Evolutionary conservation across 2,888 invertebrate species (phyloP), one percentile per base, ranked within the genome.

Genomic region (Phaedon cochleariae): DNA sequence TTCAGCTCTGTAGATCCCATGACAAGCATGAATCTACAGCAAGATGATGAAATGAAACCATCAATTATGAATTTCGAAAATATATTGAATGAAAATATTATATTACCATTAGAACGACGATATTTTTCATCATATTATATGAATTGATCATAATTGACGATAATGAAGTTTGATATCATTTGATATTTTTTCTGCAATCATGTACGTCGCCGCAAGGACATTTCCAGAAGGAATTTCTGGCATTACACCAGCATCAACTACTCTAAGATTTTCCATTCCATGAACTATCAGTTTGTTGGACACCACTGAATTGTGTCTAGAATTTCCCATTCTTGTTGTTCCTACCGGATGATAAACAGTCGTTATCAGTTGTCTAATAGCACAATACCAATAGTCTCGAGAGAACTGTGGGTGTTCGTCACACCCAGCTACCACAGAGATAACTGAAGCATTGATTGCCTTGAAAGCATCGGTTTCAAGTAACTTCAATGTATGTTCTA

Each of bases 401-500:
- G 52, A 34, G 12, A 31, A 17, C 21, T 46, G 80, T 57, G 84
- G 83, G 6, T 78, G 75, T n/a, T 79, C 77, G 0, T 62, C 48
- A 4, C 41, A 62, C 67, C 88, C 88, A 0, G 85, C 86, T 1
- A 87, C 87, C 59, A 85, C 84, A 1, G 84, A 81, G 1, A 84
- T 84, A 37, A 86, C 87, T 15, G 80, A 83, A 0, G 90, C 84
- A 0, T 88, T 88, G 21, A 87, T 85, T 17, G 82, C 82, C 76
- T 87, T 86, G 80, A 92, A 88, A 0, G 90, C 86, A 2, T 86
- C 84, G 1, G 89, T 89, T 12, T 79, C 61, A 2, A 71, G 17
- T 22, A 79, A 62, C 2, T 68, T 62, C n/a, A 73, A 12, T 7
- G 72, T 57, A 18, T 57, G 65, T 10, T 88, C 83, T 3, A 90